phyloP scores from a whole-genome alignment of 2,888 invertebrate species.

The Omphaloscelis lunosa region DNA sequence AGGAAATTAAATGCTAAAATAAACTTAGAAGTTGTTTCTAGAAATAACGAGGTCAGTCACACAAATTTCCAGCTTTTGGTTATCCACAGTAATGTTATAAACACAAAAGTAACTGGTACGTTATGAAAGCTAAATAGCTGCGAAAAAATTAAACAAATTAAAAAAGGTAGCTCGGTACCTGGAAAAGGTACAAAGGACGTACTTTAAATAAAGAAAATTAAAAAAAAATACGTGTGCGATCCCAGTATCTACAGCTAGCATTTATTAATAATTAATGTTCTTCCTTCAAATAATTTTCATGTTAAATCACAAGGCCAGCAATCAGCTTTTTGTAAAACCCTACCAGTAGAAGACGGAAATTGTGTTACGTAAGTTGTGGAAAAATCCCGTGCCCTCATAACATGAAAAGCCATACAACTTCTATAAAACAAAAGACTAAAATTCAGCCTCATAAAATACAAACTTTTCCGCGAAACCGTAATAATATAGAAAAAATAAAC shows the following conservation, averaged over 20 bases:
- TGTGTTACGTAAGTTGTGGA: background rate
- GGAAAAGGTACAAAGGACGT: background rate
- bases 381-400: background rate
- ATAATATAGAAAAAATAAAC: slow-evolving; percentile 47
- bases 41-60: slow-evolving; percentile 13
- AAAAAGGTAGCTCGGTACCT: background rate
- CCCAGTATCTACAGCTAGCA: background rate
- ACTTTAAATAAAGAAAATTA: background rate
- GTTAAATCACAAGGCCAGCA: background rate
- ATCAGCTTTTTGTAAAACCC: background rate
- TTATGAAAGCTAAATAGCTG: background rate
- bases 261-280: background rate
- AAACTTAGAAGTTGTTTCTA: slow-evolving; percentile 12
- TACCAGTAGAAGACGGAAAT: background rate
- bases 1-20: slow-evolving; percentile 47
- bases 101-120: background rate
- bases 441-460: slow-evolving; percentile 24
- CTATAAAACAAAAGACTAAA: slow-evolving; percentile 16
- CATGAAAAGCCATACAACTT: background rate
- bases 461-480: slow-evolving; percentile 14
- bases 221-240: background rate
- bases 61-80: background rate
- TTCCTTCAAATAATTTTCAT: background rate
- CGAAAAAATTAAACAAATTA: background rate
- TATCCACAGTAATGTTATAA: background rate